Evolutionary conservation across 2,113 vertebrate species (phyloP).

Genomic region (Nothoprocta pentlandii): DNA sequence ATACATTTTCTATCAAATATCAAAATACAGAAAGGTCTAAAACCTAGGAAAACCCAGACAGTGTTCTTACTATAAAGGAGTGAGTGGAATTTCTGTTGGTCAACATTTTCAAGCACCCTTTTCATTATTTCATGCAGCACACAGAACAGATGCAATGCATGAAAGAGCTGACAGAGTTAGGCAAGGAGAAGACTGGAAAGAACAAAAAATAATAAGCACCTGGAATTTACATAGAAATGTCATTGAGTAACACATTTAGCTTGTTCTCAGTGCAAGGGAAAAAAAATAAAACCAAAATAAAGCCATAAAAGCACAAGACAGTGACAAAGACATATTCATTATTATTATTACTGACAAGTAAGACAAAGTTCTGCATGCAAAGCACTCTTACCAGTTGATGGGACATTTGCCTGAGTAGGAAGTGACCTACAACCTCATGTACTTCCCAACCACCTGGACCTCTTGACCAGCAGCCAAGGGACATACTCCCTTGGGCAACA

Average conservation of each 20-base stretch:
- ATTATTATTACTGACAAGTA: constrained; percentile 22
- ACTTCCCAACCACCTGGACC: not conserved
- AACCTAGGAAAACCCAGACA: not conserved
- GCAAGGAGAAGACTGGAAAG: not conserved
- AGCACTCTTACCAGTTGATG: not conserved
- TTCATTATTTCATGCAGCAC: not conserved
- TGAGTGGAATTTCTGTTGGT: not conserved
- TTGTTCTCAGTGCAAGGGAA: not conserved
- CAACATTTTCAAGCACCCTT: not conserved
- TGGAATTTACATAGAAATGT: constrained; percentile 3
- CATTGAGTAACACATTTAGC: constrained; percentile 8
- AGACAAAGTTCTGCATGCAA: not conserved
- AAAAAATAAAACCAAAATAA: not conserved
- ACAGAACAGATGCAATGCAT: not conserved
- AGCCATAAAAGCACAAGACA: not conserved
- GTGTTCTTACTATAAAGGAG: not conserved
- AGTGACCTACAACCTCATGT: not conserved
- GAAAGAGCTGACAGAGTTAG: not conserved
- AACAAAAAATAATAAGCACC: not conserved
- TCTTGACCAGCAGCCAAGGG: not conserved
- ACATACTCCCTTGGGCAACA: not conserved
- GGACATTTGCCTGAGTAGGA: not conserved
- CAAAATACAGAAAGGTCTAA: constrained; percentile 23
- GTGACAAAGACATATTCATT: constrained; percentile 19
- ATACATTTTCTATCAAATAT: constrained; percentile 37